Base-by-base conservation (phyloP, 2,797 vertebrate genomes). In the Molothrus aeneus region DNA sequence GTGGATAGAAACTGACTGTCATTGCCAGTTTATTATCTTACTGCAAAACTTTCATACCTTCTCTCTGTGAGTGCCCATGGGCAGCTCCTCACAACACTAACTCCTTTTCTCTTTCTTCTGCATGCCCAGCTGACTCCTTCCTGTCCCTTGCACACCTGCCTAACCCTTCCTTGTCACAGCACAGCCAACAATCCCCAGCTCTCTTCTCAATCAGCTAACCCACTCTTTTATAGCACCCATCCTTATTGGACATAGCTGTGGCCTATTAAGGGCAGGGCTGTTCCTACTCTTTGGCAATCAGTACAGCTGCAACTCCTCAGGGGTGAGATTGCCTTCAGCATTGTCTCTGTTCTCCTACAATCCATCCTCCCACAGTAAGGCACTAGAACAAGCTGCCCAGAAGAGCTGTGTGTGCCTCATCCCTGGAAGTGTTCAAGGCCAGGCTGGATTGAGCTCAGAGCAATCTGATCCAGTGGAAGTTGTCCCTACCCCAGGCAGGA, bases 361-460 rank as follows among this genome's bases (percentile, higher is more conserved):
- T 34, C 15, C 56, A 34, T 34, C 56, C 56, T 57, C 22, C 22
- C 56, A 34, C 56, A 57, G 15, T 11, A 24, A 71, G 68, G 4
- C 22, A 20, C 18, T 31, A 31, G 12, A 31, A 73, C 4, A 24
- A 7, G 9, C 14, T 83, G 38, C 18, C 24, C 24, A 50, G 47
- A 7, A 24, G 56, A 31, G 19, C 1, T 59, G 36, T 32, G 54
- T 17, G 4, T 71, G 47, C 12, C 20, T 13, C 11, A 13, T 26
- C 31, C 3, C 4, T 71, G 31, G 15, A 22, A 50, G 11, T 10
- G n/a, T 85, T 75, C 50, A 63, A 54, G 42, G 32, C 5, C 15
- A 43, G 21, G 22, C 3, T 68, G 42, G 12, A 43, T 2, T 1
- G 13, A 21, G 29, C 48, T 81, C 0, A 1, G 57, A 59, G 51